Evolutionary conservation across 2,113 vertebrate species (phyloP).

Genomic region (Prolemur simus): DNA sequence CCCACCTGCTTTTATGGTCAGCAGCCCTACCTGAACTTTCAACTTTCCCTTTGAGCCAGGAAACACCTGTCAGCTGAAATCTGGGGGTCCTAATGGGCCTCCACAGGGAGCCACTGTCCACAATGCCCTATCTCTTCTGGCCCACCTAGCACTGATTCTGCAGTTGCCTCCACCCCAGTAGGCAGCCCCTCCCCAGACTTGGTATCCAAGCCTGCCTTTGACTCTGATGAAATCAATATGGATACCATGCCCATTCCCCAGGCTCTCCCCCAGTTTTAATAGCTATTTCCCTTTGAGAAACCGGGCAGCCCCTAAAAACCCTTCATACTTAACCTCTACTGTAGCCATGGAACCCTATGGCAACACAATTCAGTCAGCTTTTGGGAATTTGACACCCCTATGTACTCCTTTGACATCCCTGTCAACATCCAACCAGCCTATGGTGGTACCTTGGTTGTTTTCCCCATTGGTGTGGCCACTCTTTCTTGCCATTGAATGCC

Average conservation of each 20-base stretch:
- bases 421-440: constrained; percentile 62
- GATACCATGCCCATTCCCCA: not conserved
- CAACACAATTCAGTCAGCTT: constrained; percentile 77
- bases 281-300: constrained; percentile 82
- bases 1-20: not conserved
- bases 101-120: not conserved
- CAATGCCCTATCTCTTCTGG: not conserved
- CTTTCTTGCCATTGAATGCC: constrained; percentile 69
- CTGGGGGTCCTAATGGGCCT: not conserved
- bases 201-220: not conserved
- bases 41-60: not conserved
- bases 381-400: constrained; percentile 53
- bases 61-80: not conserved
- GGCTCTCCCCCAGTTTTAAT: constrained; percentile 56
- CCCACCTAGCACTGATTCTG: not conserved
- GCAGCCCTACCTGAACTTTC: not conserved
- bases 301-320: not conserved
- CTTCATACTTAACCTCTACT: accelerated
- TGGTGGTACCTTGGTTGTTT: not conserved
- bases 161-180: not conserved
- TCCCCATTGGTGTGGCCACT: constrained; percentile 68
- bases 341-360: constrained; percentile 76
- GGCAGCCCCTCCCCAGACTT: not conserved
- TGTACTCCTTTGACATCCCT: constrained; percentile 67
- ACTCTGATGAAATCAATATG: not conserved